These are phyloP conservation scores for Enoplosus armatus DNA, from an alignment of 2,797 vertebrate species.

Conservation along the genomic window DNA sequence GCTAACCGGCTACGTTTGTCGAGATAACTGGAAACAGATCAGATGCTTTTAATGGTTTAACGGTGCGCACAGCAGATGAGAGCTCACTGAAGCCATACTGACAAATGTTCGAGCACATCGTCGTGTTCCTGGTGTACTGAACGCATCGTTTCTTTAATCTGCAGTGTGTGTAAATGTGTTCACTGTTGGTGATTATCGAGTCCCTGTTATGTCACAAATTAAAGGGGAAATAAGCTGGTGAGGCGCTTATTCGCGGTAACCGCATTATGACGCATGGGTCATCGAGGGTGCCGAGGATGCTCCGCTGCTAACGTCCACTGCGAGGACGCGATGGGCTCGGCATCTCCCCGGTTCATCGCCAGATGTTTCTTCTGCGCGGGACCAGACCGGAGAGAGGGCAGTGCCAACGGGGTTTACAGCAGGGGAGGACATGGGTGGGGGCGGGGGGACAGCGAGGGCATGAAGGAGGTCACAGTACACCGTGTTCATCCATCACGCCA, in stretches of 20 bases:
- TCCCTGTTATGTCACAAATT: slow-evolving; percentile 82
- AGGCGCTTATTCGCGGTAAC: slow-evolving; percentile 84
- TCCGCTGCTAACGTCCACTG: slow-evolving; percentile 44
- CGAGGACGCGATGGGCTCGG: slow-evolving; percentile 36
- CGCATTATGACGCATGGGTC: slow-evolving; percentile 89
- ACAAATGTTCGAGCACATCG: slow-evolving; percentile 9
- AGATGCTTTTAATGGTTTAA: slow-evolving; percentile 4
- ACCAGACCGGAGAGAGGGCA: slow-evolving; percentile 9
- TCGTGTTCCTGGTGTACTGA: background rate
- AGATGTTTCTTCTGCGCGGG: slow-evolving; percentile 33
- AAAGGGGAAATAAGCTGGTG: slow-evolving; percentile 81
- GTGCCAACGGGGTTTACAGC: slow-evolving; percentile 23
- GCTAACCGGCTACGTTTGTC: slow-evolving; percentile 33
- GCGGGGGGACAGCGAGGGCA: slow-evolving; percentile 30
- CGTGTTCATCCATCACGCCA: slow-evolving; percentile 37
- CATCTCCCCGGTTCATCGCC: slow-evolving; percentile 31
- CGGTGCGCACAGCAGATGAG: slow-evolving; percentile 13
- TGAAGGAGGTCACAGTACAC: slow-evolving; percentile 59
- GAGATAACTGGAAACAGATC: slow-evolving; percentile 19
- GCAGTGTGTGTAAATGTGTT: slow-evolving; percentile 41
- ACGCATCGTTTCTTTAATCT: slow-evolving; percentile 57
- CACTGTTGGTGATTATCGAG: slow-evolving; percentile 61
- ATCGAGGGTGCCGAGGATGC: slow-evolving; percentile 66
- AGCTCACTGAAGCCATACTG: slow-evolving; percentile 1
- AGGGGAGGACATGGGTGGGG: background rate